These are phyloP conservation scores for Amphimallon solstitiale DNA, from an alignment of 2,888 invertebrate species.

Conservation along the genomic window DNA sequence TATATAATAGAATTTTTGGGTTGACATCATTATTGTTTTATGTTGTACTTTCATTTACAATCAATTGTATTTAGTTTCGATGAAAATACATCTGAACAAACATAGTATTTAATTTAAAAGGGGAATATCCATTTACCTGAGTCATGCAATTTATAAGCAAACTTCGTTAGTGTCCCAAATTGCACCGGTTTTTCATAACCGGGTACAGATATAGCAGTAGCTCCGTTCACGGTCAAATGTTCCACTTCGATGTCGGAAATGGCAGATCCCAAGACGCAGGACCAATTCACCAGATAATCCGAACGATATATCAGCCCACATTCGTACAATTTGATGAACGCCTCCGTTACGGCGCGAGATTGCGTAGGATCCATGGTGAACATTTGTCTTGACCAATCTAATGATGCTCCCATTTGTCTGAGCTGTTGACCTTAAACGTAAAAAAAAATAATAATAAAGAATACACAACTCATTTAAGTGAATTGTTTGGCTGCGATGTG, in stretches of 20 bases:
- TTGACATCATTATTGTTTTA: too few relatives aligned
- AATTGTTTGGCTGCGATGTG: too few relatives aligned
- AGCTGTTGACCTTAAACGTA: constrained; percentile 72
- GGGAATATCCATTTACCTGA: too few relatives aligned
- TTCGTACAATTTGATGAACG: constrained; percentile 76
- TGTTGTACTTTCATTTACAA: too few relatives aligned
- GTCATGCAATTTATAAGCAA: constrained; percentile 87
- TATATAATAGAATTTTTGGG: too few relatives aligned
- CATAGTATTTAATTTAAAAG: too few relatives aligned
- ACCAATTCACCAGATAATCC: constrained; percentile 98
- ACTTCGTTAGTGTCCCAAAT: constrained; percentile 91
- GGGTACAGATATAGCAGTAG: constrained; percentile 88
- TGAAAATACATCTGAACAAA: too few relatives aligned
- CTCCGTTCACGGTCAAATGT: constrained; percentile 87
- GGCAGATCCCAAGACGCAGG: constrained; percentile 93
- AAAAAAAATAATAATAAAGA: background rate
- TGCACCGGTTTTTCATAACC: constrained; percentile 87
- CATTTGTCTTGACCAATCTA: constrained; percentile 93
- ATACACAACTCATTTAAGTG: too few relatives aligned
- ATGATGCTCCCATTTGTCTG: constrained; percentile 86
- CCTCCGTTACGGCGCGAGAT: constrained; percentile 90
- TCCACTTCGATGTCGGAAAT: constrained; percentile 99
- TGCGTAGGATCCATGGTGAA: constrained; percentile 97
- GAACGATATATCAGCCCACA: constrained; percentile 84
- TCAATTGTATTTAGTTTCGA: too few relatives aligned